Evolutionary conservation across 2,888 invertebrate genomes (phyloP).

Genomic region (Dione vanillae): DNA sequence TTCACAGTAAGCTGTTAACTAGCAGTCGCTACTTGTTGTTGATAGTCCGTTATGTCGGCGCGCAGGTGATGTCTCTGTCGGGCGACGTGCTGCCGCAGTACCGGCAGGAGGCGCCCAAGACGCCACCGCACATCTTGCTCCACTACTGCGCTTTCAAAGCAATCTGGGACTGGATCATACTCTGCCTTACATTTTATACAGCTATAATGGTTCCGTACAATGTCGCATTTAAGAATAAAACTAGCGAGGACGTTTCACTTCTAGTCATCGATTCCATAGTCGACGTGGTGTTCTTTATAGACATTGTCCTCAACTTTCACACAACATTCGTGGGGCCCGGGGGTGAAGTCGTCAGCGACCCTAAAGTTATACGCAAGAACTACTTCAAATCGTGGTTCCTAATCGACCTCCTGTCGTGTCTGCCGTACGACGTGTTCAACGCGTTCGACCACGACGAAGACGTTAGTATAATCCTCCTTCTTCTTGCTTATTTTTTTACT

Average conservation of each 20-base stretch:
- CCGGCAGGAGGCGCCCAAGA: constrained; percentile 99
- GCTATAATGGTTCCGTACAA: constrained; percentile 99
- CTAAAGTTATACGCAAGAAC: constrained; percentile 98
- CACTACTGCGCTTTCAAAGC: constrained; percentile 99
- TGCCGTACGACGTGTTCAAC: constrained; percentile 99
- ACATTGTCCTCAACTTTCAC: constrained; percentile 99
- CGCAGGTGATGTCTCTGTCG: constrained; percentile 94
- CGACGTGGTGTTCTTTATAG: constrained; percentile 99
- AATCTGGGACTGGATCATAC: constrained; percentile 99
- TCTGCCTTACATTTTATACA: constrained; percentile 99
- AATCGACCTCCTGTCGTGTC: constrained; percentile 98
- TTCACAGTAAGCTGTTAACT: background rate
- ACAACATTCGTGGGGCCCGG: constrained; percentile 99
- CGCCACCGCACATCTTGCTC: constrained; percentile 99
- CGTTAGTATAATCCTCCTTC: constrained; percentile 76
- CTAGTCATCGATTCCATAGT: constrained; percentile 99
- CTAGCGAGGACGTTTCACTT: constrained; percentile 97
- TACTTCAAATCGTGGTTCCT: constrained; percentile 99
- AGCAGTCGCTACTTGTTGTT: background rate
- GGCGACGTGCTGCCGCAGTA: constrained; percentile 99
- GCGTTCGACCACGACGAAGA: constrained; percentile 99
- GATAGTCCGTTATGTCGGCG: constrained; percentile 36
- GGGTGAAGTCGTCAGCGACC: constrained; percentile 98
- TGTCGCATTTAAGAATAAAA: constrained; percentile 99
- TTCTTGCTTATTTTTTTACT: background rate